Percentiles rank a stretch among this genome's conserved stretches.
Conservation (phyloP, 2,113 vertebrate genomes). For the Physeter macrocephalus region DNA sequence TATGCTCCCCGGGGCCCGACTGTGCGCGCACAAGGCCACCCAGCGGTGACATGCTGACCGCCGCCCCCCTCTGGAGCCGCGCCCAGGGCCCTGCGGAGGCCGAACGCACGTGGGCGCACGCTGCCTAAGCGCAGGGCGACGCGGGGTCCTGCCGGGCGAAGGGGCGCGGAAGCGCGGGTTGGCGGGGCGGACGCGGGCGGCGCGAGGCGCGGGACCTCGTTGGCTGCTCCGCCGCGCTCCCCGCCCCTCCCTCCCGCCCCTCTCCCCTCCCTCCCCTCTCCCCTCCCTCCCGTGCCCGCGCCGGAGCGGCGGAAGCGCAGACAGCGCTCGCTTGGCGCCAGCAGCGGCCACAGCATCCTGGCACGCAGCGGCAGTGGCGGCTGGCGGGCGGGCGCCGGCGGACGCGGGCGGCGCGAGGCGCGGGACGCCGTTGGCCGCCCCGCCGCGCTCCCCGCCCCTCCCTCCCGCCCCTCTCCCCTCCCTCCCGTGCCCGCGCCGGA, state of each 20-base stretch:
- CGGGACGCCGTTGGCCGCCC: background rate
- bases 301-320: background rate
- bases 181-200: background rate
- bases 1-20: background rate
- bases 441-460: constrained; percentile 19
- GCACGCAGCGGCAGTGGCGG: background rate
- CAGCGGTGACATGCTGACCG: background rate
- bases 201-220: background rate
- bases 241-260: constrained; percentile 1
- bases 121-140: background rate
- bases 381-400: constrained; percentile 9
- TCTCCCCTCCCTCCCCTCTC: no score
- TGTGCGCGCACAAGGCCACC: background rate
- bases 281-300: background rate
- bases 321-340: constrained; percentile 1
- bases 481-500: background rate
- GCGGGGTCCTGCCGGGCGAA: background rate
- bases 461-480: background rate
- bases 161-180: background rate
- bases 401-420: background rate
- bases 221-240: background rate
- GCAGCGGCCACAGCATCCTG: constrained; percentile 28
- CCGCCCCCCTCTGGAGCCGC: background rate
- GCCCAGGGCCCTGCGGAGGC: background rate
- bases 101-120: background rate